Evolutionary conservation across 2,888 invertebrate genomes (phyloP), one percentile per base, ranked within the genome.

Genomic region (Vanessa cardui): DNA sequence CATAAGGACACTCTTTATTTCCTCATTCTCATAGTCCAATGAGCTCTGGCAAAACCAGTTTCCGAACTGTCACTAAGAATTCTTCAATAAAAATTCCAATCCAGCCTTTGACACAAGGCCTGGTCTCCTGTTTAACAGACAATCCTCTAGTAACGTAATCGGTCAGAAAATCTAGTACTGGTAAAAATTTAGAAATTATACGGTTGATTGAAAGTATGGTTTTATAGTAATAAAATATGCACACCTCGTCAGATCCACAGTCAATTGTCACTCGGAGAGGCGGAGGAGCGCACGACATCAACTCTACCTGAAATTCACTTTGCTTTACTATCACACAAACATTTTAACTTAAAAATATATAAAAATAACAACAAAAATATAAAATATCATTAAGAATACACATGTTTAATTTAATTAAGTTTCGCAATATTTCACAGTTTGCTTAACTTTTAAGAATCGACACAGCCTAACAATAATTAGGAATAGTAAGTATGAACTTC

Each of bases 241-340:
- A 82, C 77, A 90, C 91, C 81, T 79, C 83, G 75, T 87, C 85
- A 21, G 86, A 83, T 65, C 83, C 78, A 72, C 91, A 92, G 73
- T 92, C 88, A 50, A 91, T 88, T 0, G 87, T 88, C 31, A 90
- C 72, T 20, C 85, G 84, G 8, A 89, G 61, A 5, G 91, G 89
- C 15, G 86, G 76, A n/a, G 84, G 79, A 39, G 82, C 84, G 65
- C 74, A 58, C 44, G 52, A 56, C 63, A 56, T 70, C 54, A 68
- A 18, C 71, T 64, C 68, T 62, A 73, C 52, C 65, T 74, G 71
- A 65, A 74, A 69, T 65, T 65, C 65, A 72, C 72, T 69, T n/a
- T 31, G 74, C 62, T 71, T 74, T 75, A 73, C 65, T 62, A 69
- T 65, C 50, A 65, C 68, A 69, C 39, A 6, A 31, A 56, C 8